Conservation (phyloP, 2,888 invertebrate genomes). For the Limenitis camilla region DNA sequence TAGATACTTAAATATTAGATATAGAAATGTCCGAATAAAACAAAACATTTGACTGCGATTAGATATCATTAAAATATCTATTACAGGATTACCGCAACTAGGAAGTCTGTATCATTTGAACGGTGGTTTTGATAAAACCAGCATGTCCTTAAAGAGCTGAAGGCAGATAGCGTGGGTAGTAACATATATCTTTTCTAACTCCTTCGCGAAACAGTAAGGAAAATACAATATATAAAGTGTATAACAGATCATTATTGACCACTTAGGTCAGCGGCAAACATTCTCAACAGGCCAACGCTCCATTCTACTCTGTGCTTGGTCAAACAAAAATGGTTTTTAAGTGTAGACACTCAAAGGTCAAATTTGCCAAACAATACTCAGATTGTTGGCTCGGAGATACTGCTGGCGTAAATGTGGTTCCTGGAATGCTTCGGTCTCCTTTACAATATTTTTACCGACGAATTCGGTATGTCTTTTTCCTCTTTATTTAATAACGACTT, state of each 20-base stretch:
- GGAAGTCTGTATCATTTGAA: neutral
- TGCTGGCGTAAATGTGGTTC: constrained; percentile 65
- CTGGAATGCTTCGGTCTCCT: constrained; percentile 67
- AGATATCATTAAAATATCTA: too few relatives aligned
- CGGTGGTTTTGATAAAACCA: neutral
- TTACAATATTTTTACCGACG: constrained; percentile 61
- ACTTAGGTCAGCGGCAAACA: constrained; percentile 69
- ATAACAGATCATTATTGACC: constrained; percentile 71
- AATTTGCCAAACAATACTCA: constrained; percentile 35
- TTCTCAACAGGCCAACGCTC: constrained; percentile 69
- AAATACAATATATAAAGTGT: constrained; percentile 52
- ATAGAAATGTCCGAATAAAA: neutral
- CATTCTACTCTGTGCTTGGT: constrained; percentile 33
- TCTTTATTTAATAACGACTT: constrained; percentile 18
- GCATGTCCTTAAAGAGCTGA: neutral
- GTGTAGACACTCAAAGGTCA: constrained; percentile 32
- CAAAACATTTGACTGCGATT: too few relatives aligned
- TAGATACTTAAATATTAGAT: too few relatives aligned
- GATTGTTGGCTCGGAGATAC: constrained; percentile 33
- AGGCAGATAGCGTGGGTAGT: constrained; percentile 11
- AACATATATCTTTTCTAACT: constrained; percentile 25
- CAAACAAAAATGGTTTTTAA: constrained; percentile 41
- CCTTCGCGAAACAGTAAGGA: constrained; percentile 48
- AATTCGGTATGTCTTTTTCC: constrained; percentile 49
- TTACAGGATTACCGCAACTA: too few relatives aligned